Evolutionary conservation across 2,113 vertebrate genomes (phyloP).

Genomic region (Dermatemys mawii): DNA sequence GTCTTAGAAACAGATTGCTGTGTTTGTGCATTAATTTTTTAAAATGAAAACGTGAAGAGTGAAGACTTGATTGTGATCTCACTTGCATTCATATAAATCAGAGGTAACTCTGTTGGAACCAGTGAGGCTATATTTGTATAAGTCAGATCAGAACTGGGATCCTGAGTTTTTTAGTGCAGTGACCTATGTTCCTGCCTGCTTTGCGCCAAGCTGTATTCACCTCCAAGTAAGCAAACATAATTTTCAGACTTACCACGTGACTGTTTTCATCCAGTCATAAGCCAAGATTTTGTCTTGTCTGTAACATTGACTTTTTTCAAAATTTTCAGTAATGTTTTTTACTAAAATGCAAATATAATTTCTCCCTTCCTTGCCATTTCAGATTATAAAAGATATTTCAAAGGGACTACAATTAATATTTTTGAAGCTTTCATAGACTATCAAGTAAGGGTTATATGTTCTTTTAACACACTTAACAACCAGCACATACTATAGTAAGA

Average conservation of each 20-base stretch:
- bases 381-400: neutral
- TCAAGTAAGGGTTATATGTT: neutral
- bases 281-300: neutral
- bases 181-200: neutral
- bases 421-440: neutral
- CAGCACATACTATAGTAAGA: neutral
- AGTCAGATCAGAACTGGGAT: neutral
- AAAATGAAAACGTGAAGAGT: neutral
- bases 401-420: neutral
- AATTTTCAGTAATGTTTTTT: neutral
- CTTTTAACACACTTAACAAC: neutral
- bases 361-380: neutral
- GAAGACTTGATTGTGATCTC: neutral
- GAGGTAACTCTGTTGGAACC: neutral
- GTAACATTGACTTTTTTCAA: neutral
- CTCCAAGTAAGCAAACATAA: neutral
- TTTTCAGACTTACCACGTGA: neutral
- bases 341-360: neutral
- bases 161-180: constrained; percentile 20
- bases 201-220: neutral
- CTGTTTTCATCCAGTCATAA: neutral
- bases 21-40: neutral
- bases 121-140: neutral
- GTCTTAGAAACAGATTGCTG: neutral
- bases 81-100: neutral